Evolutionary conservation across 2,797 vertebrate genomes (phyloP).

Genomic region (Hydrophis major): DNA sequence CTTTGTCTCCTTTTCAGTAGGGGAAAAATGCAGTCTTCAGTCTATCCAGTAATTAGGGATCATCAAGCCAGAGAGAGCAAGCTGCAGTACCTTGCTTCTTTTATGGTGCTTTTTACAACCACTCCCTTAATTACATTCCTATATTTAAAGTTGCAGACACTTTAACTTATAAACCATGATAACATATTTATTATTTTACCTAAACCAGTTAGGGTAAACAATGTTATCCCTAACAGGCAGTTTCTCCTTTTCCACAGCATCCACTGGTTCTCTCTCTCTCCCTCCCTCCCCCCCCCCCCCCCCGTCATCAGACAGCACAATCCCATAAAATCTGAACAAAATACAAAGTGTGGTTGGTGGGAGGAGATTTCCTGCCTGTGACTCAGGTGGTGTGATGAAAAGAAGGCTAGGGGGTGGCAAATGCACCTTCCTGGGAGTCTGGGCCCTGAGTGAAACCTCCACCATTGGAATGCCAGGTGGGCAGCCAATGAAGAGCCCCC

Average conservation of each 20-base stretch:
- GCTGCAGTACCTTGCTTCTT: no score
- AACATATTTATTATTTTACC: no score
- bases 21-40: no score
- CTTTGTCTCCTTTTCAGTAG: no score
- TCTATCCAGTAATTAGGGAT: no score
- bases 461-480: not conserved
- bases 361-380: not conserved
- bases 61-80: no score
- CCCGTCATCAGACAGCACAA: not conserved
- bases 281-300: accelerated
- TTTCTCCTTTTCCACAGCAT: no score
- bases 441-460: not conserved
- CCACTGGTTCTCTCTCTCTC: not conserved
- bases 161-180: no score
- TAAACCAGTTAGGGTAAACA: no score
- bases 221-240: not conserved
- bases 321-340: not conserved
- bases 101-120: no score
- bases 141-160: no score
- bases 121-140: no score
- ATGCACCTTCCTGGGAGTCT: not conserved
- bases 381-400: not conserved
- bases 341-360: not conserved
- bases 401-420: not conserved
- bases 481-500: not conserved